These are phyloP conservation scores for Chaetops frenatus DNA, from an alignment of 2,113 vertebrate genomes.

Conservation along the genomic window DNA sequence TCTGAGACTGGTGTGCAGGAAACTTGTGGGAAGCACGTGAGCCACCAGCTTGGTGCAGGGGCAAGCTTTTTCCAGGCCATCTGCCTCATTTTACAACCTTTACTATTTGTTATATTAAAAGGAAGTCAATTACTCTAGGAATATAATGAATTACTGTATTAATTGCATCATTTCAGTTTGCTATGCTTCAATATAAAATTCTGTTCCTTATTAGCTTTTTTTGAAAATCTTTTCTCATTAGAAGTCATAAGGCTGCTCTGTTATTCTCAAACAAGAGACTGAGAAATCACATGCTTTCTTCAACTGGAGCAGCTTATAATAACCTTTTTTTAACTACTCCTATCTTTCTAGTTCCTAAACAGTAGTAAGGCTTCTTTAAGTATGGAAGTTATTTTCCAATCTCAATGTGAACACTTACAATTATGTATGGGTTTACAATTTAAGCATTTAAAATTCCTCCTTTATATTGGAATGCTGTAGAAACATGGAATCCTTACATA, in stretches of 20 bases:
- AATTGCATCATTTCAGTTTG: background rate
- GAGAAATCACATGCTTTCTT: background rate
- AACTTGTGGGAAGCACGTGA: fast-evolving
- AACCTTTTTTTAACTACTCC: background rate
- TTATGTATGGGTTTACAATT: background rate
- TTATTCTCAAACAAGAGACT: background rate
- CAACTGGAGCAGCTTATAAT: background rate
- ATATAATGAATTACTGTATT: background rate
- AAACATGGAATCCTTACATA: background rate
- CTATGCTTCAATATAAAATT: background rate
- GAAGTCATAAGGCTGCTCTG: background rate
- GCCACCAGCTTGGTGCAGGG: background rate
- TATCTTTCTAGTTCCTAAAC: background rate
- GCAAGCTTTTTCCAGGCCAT: background rate
- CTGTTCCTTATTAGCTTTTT: background rate
- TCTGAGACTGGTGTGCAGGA: background rate
- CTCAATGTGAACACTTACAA: background rate
- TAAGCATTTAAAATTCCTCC: background rate
- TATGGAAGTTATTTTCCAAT: background rate
- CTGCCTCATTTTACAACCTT: background rate
- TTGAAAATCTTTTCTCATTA: background rate
- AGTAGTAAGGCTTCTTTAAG: background rate
- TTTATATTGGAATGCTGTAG: background rate
- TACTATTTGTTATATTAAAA: background rate
- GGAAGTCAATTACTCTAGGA: background rate